Percentiles rank a stretch among this genome's conserved stretches.
These are phyloP conservation scores for Pseudorectes ferrugineus DNA, from an alignment of 2,113 vertebrate species.

Conservation along the genomic window DNA sequence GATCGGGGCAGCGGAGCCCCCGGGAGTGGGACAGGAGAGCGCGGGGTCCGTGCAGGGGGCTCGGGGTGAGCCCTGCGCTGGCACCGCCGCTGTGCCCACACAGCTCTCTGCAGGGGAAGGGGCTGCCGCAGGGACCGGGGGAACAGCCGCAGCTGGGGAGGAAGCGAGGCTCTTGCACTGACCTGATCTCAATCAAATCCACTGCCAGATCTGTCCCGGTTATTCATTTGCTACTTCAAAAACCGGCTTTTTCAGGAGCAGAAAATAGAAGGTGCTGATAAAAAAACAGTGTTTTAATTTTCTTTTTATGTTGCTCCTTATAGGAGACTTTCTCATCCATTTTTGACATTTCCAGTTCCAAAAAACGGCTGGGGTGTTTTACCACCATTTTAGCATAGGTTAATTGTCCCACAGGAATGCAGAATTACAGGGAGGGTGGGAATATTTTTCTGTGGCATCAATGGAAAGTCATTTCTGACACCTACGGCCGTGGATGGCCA, in stretches of 20 bases:
- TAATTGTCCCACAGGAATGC: neutral
- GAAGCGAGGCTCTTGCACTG: neutral
- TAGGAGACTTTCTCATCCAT: neutral
- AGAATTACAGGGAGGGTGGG: neutral
- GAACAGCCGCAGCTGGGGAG: neutral
- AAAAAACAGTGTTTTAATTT: neutral
- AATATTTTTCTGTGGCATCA: neutral
- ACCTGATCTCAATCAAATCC: neutral
- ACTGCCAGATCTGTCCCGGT: neutral
- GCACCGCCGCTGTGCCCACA: fast-evolving
- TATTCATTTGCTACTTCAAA: neutral
- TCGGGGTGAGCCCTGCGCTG: neutral
- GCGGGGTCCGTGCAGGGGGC: neutral
- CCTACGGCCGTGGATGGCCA: fast-evolving
- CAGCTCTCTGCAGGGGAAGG: neutral
- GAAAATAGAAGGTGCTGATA: neutral
- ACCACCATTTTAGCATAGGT: neutral
- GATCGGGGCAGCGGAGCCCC: neutral
- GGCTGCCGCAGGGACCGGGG: neutral
- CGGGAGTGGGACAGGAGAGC: neutral
- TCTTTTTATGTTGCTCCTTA: neutral
- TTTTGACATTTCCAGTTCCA: neutral
- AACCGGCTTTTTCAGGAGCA: neutral
- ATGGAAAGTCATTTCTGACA: neutral
- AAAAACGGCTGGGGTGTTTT: neutral